These are phyloP conservation scores for Laodelphax striatellus DNA, from an alignment of 1,140 invertebrate genomes.

Conservation along the genomic window DNA sequence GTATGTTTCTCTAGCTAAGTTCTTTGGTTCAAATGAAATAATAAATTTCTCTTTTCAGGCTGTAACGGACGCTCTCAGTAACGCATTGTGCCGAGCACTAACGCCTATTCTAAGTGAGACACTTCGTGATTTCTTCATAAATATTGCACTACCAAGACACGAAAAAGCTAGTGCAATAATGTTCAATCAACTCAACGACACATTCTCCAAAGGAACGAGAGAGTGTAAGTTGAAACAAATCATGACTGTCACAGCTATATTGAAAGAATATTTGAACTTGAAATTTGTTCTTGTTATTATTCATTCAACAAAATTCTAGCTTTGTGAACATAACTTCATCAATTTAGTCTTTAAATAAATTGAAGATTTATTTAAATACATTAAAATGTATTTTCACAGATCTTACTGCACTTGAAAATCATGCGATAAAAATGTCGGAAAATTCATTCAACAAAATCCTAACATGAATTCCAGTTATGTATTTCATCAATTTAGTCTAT, in stretches of 20 bases:
- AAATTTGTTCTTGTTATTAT: too few relatives aligned
- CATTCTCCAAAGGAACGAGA: conserved; percentile 71
- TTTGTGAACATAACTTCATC: too few relatives aligned
- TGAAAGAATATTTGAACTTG: too few relatives aligned
- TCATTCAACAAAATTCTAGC: too few relatives aligned
- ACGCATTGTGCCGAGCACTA: conserved; percentile 49
- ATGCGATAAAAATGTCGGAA: too few relatives aligned
- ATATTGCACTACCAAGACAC: conserved; percentile 65
- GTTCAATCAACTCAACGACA: conserved; percentile 77
- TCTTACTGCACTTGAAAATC: too few relatives aligned
- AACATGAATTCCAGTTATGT: background rate
- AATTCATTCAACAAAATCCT: too few relatives aligned
- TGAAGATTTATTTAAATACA: too few relatives aligned
- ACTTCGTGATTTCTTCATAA: conserved; percentile 62
- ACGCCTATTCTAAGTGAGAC: conserved; percentile 51
- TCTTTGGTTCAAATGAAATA: background rate
- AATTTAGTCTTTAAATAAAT: too few relatives aligned
- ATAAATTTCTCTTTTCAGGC: conserved; percentile 35
- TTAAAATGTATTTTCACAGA: too few relatives aligned
- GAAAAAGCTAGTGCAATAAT: conserved; percentile 74
- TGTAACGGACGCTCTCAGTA: conserved; percentile 59
- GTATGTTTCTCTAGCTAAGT: too few relatives aligned
- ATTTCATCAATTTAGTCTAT: background rate
- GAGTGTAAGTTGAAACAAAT: conserved; percentile 49
- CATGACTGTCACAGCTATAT: too few relatives aligned